Conservation (phyloP, 2,797 vertebrate genomes). For the Apogon talboti region DNA sequence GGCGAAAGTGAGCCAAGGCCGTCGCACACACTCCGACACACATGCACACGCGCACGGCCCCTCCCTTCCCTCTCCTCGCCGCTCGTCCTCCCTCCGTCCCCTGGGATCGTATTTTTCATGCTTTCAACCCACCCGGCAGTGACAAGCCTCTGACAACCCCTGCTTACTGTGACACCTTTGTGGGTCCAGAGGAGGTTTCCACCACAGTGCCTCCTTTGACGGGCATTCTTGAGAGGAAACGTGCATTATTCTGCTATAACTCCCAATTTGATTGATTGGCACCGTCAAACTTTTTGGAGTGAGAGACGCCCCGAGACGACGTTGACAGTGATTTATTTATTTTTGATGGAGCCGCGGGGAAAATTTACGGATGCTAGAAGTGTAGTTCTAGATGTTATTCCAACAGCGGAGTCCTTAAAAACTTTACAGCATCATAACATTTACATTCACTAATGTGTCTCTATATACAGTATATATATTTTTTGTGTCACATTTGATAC, state of each 20-base stretch:
- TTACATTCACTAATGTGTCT: no score
- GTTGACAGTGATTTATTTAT: slow-evolving; percentile 46
- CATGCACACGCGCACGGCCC: slow-evolving; percentile 13
- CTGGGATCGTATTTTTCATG: slow-evolving; percentile 81
- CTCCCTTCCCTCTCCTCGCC: slow-evolving; percentile 21
- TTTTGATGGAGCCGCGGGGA: slow-evolving; percentile 30
- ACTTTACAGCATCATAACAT: not conserved
- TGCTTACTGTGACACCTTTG: slow-evolving; percentile 80
- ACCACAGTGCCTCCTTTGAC: slow-evolving; percentile 69
- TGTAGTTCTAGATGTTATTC: slow-evolving; percentile 1
- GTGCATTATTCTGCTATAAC: slow-evolving; percentile 58
- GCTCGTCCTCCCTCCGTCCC: slow-evolving; percentile 59
- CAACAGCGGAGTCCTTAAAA: slow-evolving; percentile 4
- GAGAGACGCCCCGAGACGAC: slow-evolving; percentile 35
- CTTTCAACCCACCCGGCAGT: slow-evolving; percentile 78
- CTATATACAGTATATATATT: no score
- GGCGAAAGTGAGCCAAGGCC: slow-evolving; percentile 68
- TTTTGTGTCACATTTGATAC: no score
- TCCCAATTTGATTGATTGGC: slow-evolving; percentile 66
- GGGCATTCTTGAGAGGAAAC: slow-evolving; percentile 67
- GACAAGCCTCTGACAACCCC: slow-evolving; percentile 81
- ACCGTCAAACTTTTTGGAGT: slow-evolving; percentile 55
- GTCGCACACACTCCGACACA: slow-evolving; percentile 26
- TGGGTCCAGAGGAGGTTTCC: slow-evolving; percentile 74
- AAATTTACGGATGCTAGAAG: slow-evolving; percentile 17